Conservation (phyloP, 2,888 invertebrate species). For the Lepidonotus clava region DNA sequence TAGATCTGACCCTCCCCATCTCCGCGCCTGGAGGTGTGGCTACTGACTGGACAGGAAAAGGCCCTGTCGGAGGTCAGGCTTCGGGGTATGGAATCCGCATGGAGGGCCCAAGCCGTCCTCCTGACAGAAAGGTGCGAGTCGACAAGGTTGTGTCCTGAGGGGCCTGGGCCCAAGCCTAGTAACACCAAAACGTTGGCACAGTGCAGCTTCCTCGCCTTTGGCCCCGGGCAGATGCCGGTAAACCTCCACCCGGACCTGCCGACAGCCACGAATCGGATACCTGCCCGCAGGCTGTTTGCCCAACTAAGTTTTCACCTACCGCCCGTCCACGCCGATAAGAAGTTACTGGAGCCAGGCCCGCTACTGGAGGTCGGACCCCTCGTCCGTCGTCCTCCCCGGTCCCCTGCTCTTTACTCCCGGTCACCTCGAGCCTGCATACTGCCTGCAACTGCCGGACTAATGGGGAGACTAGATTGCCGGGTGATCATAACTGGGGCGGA, state of each 20-base stretch:
- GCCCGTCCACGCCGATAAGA: not conserved
- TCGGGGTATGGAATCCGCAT: no score
- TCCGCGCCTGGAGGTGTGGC: no score
- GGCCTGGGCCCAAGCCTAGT: not conserved
- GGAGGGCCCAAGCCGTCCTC: no score
- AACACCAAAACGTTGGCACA: not conserved
- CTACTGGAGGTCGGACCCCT: not conserved
- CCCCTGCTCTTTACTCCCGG: not conserved
- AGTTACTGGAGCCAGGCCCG: not conserved
- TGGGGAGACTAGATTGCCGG: no score
- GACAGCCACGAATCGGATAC: conserved; percentile 11
- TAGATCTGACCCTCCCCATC: no score
- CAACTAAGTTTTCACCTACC: conserved; percentile 37
- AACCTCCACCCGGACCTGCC: not conserved
- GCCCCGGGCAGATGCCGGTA: conserved; percentile 5
- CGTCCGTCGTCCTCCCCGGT: not conserved
- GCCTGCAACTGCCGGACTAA: no score
- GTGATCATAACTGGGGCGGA: no score
- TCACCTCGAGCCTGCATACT: no score
- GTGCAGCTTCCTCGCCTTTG: not conserved
- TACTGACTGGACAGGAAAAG: no score
- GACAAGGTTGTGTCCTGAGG: not conserved
- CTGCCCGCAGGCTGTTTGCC: conserved; percentile 26
- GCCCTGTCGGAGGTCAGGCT: no score
- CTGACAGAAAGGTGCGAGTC: no score